These are phyloP conservation scores for Trachelus troglodyta DNA, from an alignment of 2,888 invertebrate species.

Conservation along the genomic window DNA sequence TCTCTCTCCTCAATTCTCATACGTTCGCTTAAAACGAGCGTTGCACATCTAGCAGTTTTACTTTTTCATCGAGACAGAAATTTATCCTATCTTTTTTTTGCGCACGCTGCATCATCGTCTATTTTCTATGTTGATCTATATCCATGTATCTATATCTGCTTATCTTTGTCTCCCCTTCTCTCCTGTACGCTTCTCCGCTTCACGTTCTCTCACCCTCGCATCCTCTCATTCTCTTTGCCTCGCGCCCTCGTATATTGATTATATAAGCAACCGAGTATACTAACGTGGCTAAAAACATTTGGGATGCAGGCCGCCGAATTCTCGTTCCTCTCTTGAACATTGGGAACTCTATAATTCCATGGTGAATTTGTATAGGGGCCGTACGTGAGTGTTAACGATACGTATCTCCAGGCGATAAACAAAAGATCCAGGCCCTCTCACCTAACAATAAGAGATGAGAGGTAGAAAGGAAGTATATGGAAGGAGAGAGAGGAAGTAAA, in stretches of 20 bases:
- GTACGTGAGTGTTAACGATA: slow-evolving; percentile 31
- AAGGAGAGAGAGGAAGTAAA: not conserved
- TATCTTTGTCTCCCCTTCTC: slow-evolving; percentile 18
- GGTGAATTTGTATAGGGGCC: not conserved
- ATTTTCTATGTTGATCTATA: slow-evolving; percentile 13
- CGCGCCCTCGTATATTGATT: slow-evolving; percentile 61
- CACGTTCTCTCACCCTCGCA: slow-evolving; percentile 26
- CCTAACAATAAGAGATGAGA: not conserved
- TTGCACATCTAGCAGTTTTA: slow-evolving; percentile 54
- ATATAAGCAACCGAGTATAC: slow-evolving; percentile 62
- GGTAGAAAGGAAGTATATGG: not conserved
- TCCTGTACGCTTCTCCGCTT: not conserved
- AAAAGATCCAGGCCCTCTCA: not conserved
- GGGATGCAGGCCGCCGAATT: slow-evolving; percentile 10
- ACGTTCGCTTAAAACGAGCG: slow-evolving; percentile 10
- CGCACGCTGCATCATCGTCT: slow-evolving; percentile 20
- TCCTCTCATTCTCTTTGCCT: slow-evolving; percentile 23
- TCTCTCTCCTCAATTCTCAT: slow-evolving; percentile 8
- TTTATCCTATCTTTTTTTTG: slow-evolving; percentile 23
- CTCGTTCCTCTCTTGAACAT: not conserved
- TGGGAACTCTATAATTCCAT: not conserved
- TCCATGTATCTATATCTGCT: not conserved
- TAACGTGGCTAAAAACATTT: slow-evolving; percentile 60
- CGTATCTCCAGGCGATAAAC: slow-evolving; percentile 22
- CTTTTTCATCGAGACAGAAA: slow-evolving; percentile 35